Evolutionary conservation across 2,113 vertebrate species (phyloP).

Genomic region (Podarcis muralis): DNA sequence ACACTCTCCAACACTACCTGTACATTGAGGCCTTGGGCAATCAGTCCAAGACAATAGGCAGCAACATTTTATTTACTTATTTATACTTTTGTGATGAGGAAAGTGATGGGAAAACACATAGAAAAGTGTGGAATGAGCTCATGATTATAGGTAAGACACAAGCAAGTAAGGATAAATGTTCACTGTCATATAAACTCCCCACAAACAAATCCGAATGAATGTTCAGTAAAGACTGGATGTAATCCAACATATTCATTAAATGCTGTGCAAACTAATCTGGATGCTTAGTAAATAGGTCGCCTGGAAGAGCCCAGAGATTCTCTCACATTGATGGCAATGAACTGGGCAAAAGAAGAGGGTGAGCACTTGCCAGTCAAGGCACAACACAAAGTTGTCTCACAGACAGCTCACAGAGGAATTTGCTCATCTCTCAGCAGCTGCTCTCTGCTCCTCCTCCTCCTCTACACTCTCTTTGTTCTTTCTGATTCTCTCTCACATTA

Average conservation of each 20-base stretch:
- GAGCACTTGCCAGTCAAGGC: neutral
- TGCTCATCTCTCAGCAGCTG: neutral
- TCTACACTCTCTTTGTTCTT: neutral
- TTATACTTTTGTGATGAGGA: no score
- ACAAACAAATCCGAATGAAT: no score
- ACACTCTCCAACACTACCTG: neutral
- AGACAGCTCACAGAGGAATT: neutral
- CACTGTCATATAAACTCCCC: no score
- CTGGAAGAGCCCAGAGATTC: no score
- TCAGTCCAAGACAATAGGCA: neutral
- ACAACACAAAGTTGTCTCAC: neutral
- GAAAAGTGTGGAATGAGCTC: no score
- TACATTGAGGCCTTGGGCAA: neutral
- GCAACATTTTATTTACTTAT: neutral
- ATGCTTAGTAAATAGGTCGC: no score
- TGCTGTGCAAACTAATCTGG: no score
- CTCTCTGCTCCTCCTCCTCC: neutral
- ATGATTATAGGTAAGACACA: no score
- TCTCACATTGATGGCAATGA: neutral
- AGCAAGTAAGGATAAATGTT: no score
- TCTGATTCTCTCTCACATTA: neutral
- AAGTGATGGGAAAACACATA: no score
- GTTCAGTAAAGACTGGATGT: no score
- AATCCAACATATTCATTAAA: no score
- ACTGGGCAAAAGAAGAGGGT: neutral